Evolutionary conservation across 2,797 vertebrate genomes (phyloP), one percentile per base, ranked within the genome.

Genomic region (Lerista edwardsae): DNA sequence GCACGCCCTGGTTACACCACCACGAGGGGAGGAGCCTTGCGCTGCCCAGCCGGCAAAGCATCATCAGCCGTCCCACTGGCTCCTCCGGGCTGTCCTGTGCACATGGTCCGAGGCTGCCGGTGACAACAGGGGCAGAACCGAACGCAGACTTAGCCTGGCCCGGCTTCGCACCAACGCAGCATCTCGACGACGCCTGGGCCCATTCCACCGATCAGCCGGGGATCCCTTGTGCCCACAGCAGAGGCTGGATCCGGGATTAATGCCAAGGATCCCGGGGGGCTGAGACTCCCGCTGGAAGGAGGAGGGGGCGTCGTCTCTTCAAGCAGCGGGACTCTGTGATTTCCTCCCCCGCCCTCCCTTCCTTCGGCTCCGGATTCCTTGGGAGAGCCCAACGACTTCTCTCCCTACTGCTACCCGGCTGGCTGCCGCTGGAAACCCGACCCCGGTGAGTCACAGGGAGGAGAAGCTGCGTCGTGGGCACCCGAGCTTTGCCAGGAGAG

Each of bases 11-110:
- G 14, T 36, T 15, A 47, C 17, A 11, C 8, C 47, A 51, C 47
- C 10, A 2, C 7, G 0, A 0, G 72, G 62, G 91, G 91, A 80
- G 91, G 88, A 90, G 89, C 79, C 36, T 75, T 27, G 39, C 25
- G 25, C 21, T 44, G 41, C 8, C 41, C n/a, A 12, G 71, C 44
- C 76, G 78, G 75, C 25, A 41, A 29, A 82, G 80, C 85, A 75
- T 86, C 89, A 25, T 76, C 47, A 51, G 47, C 87, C 81, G 85
- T 89, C 36, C 64, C 51, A 2, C 80, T 5, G 1, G 27, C 79
- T 82, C 3, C 68, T 17, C 0, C 7, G 39, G 3, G 62, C 41
- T 0, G 3, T 47, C 1, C 34, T 57, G 36, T 7, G 21, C 84
- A 79, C 81, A 73, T 74, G 88, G 90, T 8, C 1, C 0, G 23